Evolutionary conservation across 2,113 vertebrate species (phyloP).

Genomic region (Hemiprocne comata): DNA sequence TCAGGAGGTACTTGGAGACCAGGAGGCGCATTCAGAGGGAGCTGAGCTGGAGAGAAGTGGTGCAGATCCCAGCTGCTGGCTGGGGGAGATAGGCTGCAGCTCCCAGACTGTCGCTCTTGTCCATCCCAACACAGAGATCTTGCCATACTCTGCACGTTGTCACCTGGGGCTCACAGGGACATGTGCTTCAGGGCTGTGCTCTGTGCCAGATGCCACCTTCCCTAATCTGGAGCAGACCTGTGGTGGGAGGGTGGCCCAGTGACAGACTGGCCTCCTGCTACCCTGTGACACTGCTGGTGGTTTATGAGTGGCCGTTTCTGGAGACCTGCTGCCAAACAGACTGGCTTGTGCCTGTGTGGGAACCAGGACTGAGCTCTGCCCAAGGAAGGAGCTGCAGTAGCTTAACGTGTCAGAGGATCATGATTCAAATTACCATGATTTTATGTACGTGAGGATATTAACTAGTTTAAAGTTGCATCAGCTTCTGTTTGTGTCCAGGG

Average conservation of each 20-base stretch:
- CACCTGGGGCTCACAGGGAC: fast-evolving
- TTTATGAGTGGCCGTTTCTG: background rate
- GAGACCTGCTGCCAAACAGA: fast-evolving
- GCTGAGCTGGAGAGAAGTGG: background rate
- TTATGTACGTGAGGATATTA: background rate
- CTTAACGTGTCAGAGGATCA: background rate
- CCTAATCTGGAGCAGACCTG: background rate
- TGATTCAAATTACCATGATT: background rate
- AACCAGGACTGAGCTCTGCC: background rate
- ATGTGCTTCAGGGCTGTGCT: background rate
- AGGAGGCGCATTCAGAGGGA: background rate
- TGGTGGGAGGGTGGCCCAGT: background rate
- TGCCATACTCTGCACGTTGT: fast-evolving
- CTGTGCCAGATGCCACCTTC: background rate
- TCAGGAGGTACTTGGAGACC: background rate
- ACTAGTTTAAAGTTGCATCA: background rate
- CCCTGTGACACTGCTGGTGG: background rate
- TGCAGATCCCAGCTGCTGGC: background rate
- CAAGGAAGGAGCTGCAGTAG: background rate
- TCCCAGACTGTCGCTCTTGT: too few relatives aligned
- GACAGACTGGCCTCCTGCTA: background rate
- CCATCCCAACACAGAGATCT: background rate
- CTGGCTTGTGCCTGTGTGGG: background rate
- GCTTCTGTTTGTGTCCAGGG: background rate
- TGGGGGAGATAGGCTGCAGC: background rate